Conservation (phyloP, 2,797 vertebrate species). For the Gadopsis marmoratus region DNA sequence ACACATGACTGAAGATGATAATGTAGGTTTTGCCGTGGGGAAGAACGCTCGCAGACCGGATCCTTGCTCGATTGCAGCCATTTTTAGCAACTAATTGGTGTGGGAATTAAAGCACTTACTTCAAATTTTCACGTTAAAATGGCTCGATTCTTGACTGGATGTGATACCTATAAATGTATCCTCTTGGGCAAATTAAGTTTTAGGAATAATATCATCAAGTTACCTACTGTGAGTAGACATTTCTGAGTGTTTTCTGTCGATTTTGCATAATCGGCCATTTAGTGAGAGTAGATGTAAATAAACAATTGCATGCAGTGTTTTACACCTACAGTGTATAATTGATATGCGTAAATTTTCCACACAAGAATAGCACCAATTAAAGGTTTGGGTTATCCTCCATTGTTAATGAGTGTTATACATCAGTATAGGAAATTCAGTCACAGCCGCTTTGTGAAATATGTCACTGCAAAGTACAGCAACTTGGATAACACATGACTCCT, state of each 20-base stretch:
- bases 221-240: background rate
- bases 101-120: background rate
- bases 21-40: background rate
- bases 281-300: background rate
- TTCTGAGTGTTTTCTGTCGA: background rate
- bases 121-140: background rate
- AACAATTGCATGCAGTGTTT: background rate
- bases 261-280: constrained; percentile 25
- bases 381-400: background rate
- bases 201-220: background rate
- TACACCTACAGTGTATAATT: constrained; percentile 34
- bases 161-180: background rate
- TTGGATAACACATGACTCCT: constrained; percentile 27
- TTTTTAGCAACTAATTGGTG: background rate
- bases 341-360: constrained; percentile 36
- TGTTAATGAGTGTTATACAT: background rate
- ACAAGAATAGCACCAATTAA: constrained; percentile 46
- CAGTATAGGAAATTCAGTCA: background rate
- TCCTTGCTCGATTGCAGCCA: background rate
- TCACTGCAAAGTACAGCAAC: background rate
- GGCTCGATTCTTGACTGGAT: background rate
- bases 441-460: constrained; percentile 2
- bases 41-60: background rate
- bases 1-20: background rate
- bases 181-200: background rate